Percentiles rank a stretch among this genome's conserved stretches.
phyloP scores from a whole-genome alignment of 1,140 invertebrate genomes.

The Bombus fervidus region DNA sequence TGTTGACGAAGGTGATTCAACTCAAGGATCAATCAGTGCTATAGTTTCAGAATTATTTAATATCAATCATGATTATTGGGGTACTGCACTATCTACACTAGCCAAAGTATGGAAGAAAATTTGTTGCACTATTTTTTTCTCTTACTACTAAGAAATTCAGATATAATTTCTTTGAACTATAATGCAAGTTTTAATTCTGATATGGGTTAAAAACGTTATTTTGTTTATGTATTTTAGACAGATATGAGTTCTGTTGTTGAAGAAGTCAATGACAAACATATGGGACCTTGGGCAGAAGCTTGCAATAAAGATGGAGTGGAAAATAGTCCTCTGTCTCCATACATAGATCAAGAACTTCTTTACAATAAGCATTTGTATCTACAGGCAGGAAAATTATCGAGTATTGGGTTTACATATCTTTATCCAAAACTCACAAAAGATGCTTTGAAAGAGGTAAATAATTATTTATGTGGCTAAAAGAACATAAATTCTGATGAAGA shows the following conservation, averaged over 20 bases:
- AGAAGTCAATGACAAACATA: slow-evolving; percentile 95
- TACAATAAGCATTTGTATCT: slow-evolving; percentile 91
- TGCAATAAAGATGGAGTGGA: slow-evolving; percentile 89
- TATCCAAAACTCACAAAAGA: slow-evolving; percentile 85
- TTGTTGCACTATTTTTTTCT: background rate
- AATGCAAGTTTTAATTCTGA: background rate
- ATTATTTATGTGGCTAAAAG: background rate
- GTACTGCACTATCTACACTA: slow-evolving; percentile 89
- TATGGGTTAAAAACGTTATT: background rate
- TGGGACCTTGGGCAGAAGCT: slow-evolving; percentile 93
- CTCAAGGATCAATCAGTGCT: slow-evolving; percentile 91
- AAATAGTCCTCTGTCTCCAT: slow-evolving; percentile 94
- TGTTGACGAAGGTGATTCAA: slow-evolving; percentile 91
- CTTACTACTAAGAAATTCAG: background rate
- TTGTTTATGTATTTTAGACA: slow-evolving; percentile 79
- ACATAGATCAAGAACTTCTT: slow-evolving; percentile 91
- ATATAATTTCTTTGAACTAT: background rate
- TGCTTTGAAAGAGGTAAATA: slow-evolving; percentile 84
- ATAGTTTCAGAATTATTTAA: slow-evolving; percentile 92
- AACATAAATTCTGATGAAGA: background rate
- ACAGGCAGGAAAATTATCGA: slow-evolving; percentile 86
- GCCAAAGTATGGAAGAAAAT: slow-evolving; percentile 85
- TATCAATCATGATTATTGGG: slow-evolving; percentile 94
- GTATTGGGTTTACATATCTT: slow-evolving; percentile 83
- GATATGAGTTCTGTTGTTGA: slow-evolving; percentile 91